Base-by-base conservation (phyloP, 2,113 vertebrate genomes). In the Polypterus bichir region DNA sequence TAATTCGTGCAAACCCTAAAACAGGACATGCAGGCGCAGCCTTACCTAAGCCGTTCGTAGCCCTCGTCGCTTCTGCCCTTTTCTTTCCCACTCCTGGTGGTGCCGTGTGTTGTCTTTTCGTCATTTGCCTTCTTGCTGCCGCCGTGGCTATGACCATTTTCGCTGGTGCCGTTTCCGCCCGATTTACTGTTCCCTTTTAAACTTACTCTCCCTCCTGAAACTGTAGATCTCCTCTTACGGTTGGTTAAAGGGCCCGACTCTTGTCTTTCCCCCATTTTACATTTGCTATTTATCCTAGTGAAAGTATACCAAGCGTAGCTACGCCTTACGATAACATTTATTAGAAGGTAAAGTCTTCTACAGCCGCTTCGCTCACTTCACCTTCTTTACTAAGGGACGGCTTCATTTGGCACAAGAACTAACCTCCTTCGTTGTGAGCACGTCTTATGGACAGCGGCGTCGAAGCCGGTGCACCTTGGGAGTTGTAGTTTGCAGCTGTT, bases 191-290 rank as follows among this genome's bases (percentile, higher is more conserved):
- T 77, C 48, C 67, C 66, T 55, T 74, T 81, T 57, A 64, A 67
- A 54, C 64, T 64, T 54, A 62, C 8, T 57, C 48, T 68, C 45
- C 48, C 62, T 55, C 64, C 69, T 64, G 76, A 59, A 73, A 72
- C 66, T 47, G 82, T 84, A 5, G 80, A 81, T 66, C 81, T 82
- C 67, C 83, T 79, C 53, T 69, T 67, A 65, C 80, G 84, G 64
- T 62, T 65, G 27, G 27, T 27, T 4, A 9, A 11, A 11, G 68
- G 62, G 47, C 77, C 78, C 70, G 60, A 72, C 46, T 77, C 82
- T 61, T 67, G 64, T 64, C 59, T 76, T 60, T 84, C 83, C 64
- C 79, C 80, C 85, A 88, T 88, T 47, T 68, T 73, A 27, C 27
- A 27, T 27, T 27, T 27, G 27, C 27, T 27, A 27, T 27, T 27